Percentiles rank a stretch among this genome's conserved stretches.
Evolutionary conservation across 2,888 invertebrate genomes (phyloP).

Genomic region (Chloroclysta siterata): DNA sequence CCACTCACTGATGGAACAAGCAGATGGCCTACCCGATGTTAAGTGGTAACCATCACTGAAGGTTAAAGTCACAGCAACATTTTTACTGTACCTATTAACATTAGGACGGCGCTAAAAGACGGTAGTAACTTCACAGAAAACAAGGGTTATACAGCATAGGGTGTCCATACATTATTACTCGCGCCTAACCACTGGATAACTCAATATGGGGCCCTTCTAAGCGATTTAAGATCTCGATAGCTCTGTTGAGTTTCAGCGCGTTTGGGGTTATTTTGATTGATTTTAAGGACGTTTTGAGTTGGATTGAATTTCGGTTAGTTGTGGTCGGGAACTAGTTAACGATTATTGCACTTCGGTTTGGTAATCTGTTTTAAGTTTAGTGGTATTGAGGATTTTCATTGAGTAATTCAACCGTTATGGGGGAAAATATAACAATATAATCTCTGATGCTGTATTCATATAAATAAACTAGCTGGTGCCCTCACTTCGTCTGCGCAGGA

Average conservation of each 20-base stretch:
- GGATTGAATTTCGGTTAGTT: conserved; percentile 12
- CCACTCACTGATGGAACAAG: no score
- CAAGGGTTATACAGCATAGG: conserved; percentile 43
- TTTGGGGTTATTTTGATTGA: conserved; percentile 73
- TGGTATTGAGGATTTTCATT: background rate
- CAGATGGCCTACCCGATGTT: no score
- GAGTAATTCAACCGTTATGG: background rate
- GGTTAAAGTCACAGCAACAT: no score
- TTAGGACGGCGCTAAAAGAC: background rate
- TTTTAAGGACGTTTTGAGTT: conserved; percentile 52
- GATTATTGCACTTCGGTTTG: conserved; percentile 13
- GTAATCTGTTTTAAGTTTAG: background rate
- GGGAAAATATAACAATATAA: no score
- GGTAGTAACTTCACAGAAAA: background rate
- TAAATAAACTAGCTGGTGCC: no score
- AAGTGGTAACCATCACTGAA: no score
- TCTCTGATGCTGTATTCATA: no score
- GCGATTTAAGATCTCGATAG: conserved; percentile 77
- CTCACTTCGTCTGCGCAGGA: no score
- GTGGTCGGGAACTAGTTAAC: conserved; percentile 30
- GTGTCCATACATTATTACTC: conserved; percentile 74
- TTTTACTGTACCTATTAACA: no score
- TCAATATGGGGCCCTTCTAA: conserved; percentile 70
- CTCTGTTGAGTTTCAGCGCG: conserved; percentile 64
- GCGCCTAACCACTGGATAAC: conserved; percentile 76